Evolutionary conservation across 1,140 invertebrate species (phyloP).

Genomic region (Drosophila arawakana): DNA sequence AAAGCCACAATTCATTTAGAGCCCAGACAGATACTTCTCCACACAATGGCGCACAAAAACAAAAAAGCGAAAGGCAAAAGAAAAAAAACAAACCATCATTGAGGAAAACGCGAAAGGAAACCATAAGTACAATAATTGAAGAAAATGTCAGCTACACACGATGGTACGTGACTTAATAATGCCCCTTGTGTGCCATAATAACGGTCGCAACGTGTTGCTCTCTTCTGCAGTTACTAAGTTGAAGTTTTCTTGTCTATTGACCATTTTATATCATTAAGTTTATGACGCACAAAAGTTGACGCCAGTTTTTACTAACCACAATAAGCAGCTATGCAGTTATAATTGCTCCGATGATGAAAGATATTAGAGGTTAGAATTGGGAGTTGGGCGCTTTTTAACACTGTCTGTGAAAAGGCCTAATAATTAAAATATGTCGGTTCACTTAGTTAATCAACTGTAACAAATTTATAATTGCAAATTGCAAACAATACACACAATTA

Average conservation of each 20-base stretch:
- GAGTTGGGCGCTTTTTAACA: neutral
- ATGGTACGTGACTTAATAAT: constrained; percentile 79
- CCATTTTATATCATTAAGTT: constrained; percentile 63
- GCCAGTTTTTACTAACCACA: constrained; percentile 16
- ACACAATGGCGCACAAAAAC: constrained; percentile 21
- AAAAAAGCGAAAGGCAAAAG: constrained; percentile 1
- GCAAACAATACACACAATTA: constrained; percentile 21
- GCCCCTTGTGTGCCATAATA: constrained; percentile 64
- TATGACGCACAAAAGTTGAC: constrained; percentile 42
- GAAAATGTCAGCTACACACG: constrained; percentile 78
- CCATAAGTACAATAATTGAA: constrained; percentile 79
- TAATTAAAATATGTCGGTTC: no score
- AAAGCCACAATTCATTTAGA: constrained; percentile 47
- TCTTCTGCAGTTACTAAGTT: constrained; percentile 18
- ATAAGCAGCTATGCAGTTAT: constrained; percentile 33
- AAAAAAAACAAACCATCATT: constrained; percentile 3
- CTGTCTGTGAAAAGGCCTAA: neutral
- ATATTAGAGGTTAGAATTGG: neutral
- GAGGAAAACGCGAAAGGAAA: constrained; percentile 67
- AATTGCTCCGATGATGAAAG: constrained; percentile 35
- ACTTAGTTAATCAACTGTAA: constrained; percentile 2
- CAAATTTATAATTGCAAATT: constrained; percentile 12
- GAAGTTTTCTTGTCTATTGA: constrained; percentile 44
- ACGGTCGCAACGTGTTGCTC: constrained; percentile 63
- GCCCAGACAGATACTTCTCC: constrained; percentile 35